phyloP scores from a whole-genome alignment of 2,888 invertebrate species.

The Drosophila cognata region DNA sequence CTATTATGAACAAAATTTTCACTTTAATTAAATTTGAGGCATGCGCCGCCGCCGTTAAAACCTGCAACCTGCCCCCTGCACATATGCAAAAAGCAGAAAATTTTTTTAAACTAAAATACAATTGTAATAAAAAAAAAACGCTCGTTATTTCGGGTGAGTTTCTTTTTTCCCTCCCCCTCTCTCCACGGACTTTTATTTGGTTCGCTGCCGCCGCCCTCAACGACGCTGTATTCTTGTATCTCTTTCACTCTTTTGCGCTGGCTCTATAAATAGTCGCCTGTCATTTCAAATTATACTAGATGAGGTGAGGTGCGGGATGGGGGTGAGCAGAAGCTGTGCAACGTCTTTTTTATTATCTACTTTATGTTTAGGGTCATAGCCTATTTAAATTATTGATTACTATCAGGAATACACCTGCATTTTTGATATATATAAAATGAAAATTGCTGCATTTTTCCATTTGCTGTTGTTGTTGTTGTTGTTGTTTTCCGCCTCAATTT shows the following conservation, averaged over 20 bases:
- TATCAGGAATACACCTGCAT: conserved; percentile 9
- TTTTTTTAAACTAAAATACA: conserved; percentile 28
- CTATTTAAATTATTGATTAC: conserved; percentile 48
- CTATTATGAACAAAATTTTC: conserved; percentile 66
- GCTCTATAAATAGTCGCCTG: conserved; percentile 49
- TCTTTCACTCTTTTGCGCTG: conserved; percentile 8
- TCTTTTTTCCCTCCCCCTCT: conserved; percentile 33
- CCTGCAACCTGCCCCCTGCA: conserved; percentile 46
- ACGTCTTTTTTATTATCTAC: conserved; percentile 7
- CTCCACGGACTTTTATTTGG: conserved; percentile 18
- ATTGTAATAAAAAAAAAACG: conserved; percentile 60
- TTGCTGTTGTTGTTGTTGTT: neutral
- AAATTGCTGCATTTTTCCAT: neutral
- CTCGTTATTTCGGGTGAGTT: conserved; percentile 40
- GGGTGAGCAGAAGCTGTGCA: neutral
- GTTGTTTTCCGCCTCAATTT: neutral
- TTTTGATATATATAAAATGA: neutral
- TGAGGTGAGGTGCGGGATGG: neutral
- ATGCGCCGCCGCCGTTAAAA: conserved; percentile 63
- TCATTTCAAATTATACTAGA: conserved; percentile 26
- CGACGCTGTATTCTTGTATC: conserved; percentile 7
- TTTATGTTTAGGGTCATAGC: conserved; percentile 23
- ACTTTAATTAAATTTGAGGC: conserved; percentile 80
- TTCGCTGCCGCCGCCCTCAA: conserved; percentile 33
- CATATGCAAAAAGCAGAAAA: conserved; percentile 71